Base-by-base conservation (phyloP, 2,888 invertebrate species). In the Prosapia bicincta region DNA sequence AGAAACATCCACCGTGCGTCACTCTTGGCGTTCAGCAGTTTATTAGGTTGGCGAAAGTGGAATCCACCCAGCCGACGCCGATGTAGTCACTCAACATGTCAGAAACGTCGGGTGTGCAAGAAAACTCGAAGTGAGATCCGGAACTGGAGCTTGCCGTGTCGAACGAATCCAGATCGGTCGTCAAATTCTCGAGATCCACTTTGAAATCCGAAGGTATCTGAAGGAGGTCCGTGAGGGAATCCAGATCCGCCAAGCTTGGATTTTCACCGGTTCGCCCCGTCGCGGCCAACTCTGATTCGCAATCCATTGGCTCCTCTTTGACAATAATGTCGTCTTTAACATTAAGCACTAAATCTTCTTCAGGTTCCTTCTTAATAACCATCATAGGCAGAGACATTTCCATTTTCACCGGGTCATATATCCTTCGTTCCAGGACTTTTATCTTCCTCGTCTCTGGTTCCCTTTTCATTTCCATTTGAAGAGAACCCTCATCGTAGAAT, bases 71-170 rank as follows among this genome's bases (percentile, higher is more conserved):
- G 82, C 90, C 90, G 79, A 90, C 88, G 81, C 89, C 89, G 81
- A 90, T 90, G 20, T 54, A 54, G 83, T 89, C 88, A 80, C 88
- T 88, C 80, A 90, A 85, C 89, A 91, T 92, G 84, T 92, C 91
- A 78, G 90, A 90, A 81, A 94, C 91, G 84, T 93, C 93, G 72
- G 92, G 91, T 78, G 92, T 91, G 85, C 91, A 91, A 80, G 92
- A 91, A 87, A 94, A 94, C 85, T 93, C 93, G 82, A 93, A 91
- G 84, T 93, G 93, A 25, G 93, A 92, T 32, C 91, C 91, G 66
- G 90, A 90, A 81, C 90, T 90, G 76, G 90, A 89, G 74, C 89
- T 90, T 69, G 90, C 90, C 70, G 90, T 90, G 83, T 92, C 92
- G 83, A 91, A 90, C 83, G 90, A 88, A 82, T 91, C 91, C 81